A percentile compares a stretch with the other conserved stretches of the same genome.
These are phyloP conservation scores for Leptinotarsa haldemani DNA, from an alignment of 2,888 invertebrate species.

Conservation along the genomic window DNA sequence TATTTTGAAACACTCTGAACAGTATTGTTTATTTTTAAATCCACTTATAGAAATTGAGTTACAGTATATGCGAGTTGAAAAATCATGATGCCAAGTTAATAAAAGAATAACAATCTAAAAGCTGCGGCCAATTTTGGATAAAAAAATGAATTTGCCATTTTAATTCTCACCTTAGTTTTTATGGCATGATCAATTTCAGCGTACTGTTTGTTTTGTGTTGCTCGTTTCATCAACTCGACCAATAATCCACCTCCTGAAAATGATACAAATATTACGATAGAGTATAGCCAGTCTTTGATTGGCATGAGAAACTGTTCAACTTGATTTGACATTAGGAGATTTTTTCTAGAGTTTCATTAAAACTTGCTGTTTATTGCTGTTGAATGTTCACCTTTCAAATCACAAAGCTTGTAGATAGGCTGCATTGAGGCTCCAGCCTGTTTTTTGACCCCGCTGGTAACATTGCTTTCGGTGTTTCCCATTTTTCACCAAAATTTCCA, in stretches of 20 bases:
- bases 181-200: conserved; percentile 94
- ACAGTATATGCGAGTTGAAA: no score
- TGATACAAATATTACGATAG: conserved; percentile 23
- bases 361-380: no score
- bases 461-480: conserved; percentile 90
- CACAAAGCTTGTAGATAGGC: conserved; percentile 87
- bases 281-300: no score
- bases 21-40: no score
- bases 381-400: conserved; percentile 80
- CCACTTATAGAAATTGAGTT: no score
- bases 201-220: conserved; percentile 89
- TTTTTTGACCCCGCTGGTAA: conserved; percentile 94
- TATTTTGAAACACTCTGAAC: no score
- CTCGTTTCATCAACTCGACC: conserved; percentile 93
- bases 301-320: no score
- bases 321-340: no score
- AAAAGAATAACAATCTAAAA: no score
- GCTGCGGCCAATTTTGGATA: background rate
- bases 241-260: conserved; percentile 87
- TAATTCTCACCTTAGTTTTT: conserved; percentile 74
- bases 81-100: no score
- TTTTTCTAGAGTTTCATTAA: no score
- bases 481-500: conserved; percentile 61
- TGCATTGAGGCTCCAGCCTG: conserved; percentile 90
- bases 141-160: background rate